These are phyloP conservation scores for Dilophus febrilis DNA, from an alignment of 2,888 invertebrate genomes.

Conservation along the genomic window DNA sequence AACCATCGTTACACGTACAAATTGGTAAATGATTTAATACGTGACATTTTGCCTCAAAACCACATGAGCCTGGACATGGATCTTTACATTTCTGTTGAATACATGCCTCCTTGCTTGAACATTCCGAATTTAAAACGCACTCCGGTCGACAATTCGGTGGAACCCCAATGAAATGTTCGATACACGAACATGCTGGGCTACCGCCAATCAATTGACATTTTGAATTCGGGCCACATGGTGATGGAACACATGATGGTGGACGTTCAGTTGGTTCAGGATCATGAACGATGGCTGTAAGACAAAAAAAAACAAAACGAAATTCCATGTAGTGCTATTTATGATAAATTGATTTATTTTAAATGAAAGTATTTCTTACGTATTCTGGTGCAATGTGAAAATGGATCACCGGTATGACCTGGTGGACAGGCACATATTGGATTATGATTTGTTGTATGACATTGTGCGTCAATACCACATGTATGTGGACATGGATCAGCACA, in stretches of 20 bases:
- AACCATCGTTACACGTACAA: conserved; percentile 41
- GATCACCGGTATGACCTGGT: conserved; percentile 70
- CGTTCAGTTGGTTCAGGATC: conserved; percentile 36
- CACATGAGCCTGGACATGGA: conserved; percentile 71
- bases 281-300: conserved; percentile 16
- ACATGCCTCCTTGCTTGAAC: conserved; percentile 57
- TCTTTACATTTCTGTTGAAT: conserved; percentile 64
- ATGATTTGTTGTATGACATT: conserved; percentile 68
- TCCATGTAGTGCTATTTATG: no score
- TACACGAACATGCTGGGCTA: conserved; percentile 62
- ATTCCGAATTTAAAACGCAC: conserved; percentile 63
- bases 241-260: conserved; percentile 61
- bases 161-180: conserved; percentile 58
- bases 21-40: conserved; percentile 50
- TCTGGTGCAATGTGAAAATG: conserved; percentile 57
- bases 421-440: conserved; percentile 79
- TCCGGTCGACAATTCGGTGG: conserved; percentile 67
- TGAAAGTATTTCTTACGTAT: conserved; percentile 37
- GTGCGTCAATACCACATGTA: conserved; percentile 71
- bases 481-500: conserved; percentile 79
- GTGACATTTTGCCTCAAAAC: conserved; percentile 51
- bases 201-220: conserved; percentile 57
- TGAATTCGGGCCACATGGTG: conserved; percentile 72
- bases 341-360: conserved; percentile 1
- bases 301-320: conserved; percentile 1